These are phyloP conservation scores for Emmelina monodactyla DNA, from an alignment of 2,888 invertebrate species.

Conservation along the genomic window DNA sequence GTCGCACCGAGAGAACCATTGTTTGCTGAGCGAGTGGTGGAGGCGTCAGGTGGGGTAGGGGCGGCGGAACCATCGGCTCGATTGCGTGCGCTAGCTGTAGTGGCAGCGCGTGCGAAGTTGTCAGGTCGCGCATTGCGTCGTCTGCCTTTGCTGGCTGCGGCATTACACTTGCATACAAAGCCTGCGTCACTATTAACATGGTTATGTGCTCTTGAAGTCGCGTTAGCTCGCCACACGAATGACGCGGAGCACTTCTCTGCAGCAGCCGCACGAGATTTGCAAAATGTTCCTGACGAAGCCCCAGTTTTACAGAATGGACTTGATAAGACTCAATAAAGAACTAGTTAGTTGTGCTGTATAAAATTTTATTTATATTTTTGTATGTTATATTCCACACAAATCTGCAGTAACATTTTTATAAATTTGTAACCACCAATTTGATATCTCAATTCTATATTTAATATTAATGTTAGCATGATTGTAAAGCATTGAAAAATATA, in stretches of 20 bases:
- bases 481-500: too few relatives aligned
- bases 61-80: slow-evolving; percentile 27
- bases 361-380: too few relatives aligned
- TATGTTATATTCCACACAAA: too few relatives aligned
- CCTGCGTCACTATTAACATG: slow-evolving; percentile 20
- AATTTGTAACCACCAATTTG: too few relatives aligned
- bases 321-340: too few relatives aligned
- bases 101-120: slow-evolving; percentile 54
- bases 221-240: slow-evolving; percentile 26
- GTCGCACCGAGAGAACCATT: slow-evolving; percentile 31
- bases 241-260: slow-evolving; percentile 26
- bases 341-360: too few relatives aligned
- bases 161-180: slow-evolving; percentile 41
- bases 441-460: too few relatives aligned
- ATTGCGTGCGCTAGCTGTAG: slow-evolving; percentile 30
- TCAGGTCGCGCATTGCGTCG: slow-evolving; percentile 89
- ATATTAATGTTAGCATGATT: too few relatives aligned
- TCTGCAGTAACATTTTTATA: too few relatives aligned
- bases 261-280: slow-evolving; percentile 9
- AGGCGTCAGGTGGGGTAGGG: slow-evolving; percentile 32
- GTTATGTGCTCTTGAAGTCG: slow-evolving; percentile 25
- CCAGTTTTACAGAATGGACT: too few relatives aligned
- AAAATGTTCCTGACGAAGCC: too few relatives aligned
- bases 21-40: slow-evolving; percentile 35
- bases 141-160: slow-evolving; percentile 87